Evolutionary conservation across 1,140 invertebrate species (phyloP).

Genomic region (Drosophila nasuta): DNA sequence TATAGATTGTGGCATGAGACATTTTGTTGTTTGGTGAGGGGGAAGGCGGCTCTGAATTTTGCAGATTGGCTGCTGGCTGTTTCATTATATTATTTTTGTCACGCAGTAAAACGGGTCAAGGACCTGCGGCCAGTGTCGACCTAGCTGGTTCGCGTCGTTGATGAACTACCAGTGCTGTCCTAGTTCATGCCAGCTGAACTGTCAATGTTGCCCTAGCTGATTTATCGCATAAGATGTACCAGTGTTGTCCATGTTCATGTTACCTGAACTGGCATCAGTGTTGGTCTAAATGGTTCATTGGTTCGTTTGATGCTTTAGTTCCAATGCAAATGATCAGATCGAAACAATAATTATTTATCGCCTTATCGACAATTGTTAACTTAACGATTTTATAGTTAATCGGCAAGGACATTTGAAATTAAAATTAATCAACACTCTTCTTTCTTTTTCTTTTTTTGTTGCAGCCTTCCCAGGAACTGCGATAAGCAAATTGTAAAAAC

Average conservation of each 20-base stretch:
- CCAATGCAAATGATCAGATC: neutral
- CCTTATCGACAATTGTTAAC: too few species aligned
- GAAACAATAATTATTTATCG: neutral
- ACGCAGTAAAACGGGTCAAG: constrained; percentile 37
- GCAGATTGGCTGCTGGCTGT: constrained; percentile 6
- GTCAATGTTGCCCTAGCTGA: too few species aligned
- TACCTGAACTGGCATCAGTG: too few species aligned
- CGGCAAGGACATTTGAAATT: too few species aligned
- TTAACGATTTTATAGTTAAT: too few species aligned
- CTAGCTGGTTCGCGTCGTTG: constrained; percentile 4
- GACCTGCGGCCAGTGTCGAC: constrained; percentile 38
- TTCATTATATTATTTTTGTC: constrained; percentile 13
- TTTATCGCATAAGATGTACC: too few species aligned
- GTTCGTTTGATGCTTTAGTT: too few species aligned
- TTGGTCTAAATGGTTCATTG: too few species aligned
- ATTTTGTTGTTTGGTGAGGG: neutral
- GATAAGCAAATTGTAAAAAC: neutral
- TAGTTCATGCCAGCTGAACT: too few species aligned
- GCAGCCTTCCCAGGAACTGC: constrained; percentile 5
- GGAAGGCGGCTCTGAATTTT: constrained; percentile 13
- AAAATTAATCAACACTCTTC: too few species aligned
- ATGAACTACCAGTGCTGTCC: constrained; percentile 1
- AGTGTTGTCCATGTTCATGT: too few species aligned
- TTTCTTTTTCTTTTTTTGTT: neutral
- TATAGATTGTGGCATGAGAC: constrained; percentile 35